Conservation (phyloP, 2,888 invertebrate species). For the Lasioglossum marginatum region DNA sequence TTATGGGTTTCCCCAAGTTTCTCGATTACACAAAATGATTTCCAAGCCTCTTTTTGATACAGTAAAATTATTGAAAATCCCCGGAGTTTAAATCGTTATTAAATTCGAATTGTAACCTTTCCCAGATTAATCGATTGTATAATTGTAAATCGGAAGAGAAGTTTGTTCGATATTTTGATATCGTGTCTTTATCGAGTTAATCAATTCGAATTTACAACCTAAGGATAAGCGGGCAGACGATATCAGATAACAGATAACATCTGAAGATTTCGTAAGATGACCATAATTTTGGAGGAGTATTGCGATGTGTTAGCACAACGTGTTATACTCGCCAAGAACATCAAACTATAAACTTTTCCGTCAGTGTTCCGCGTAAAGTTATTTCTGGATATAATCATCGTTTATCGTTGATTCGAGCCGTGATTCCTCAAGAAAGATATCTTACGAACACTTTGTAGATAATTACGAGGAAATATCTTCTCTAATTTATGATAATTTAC, state of each 20-base stretch:
- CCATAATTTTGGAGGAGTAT: background rate
- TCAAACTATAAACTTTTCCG: background rate
- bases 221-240: background rate
- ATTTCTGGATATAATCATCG: background rate
- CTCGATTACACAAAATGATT: background rate
- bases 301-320: background rate
- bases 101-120: background rate
- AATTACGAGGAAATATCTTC: background rate
- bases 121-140: background rate
- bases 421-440: background rate
- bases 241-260: background rate
- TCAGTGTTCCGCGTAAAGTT: background rate
- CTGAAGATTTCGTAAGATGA: background rate
- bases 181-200: background rate
- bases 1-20: background rate
- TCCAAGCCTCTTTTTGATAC: background rate
- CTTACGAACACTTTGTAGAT: background rate
- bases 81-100: background rate
- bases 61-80: background rate
- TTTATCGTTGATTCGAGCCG: background rate
- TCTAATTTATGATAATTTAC: constrained; percentile 15
- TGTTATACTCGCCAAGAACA: background rate
- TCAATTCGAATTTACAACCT: background rate
- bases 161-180: background rate
- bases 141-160: background rate